These are phyloP conservation scores for Caenorhabditis sp. DNA, from an alignment of 2,888 invertebrate species.

Conservation along the genomic window DNA sequence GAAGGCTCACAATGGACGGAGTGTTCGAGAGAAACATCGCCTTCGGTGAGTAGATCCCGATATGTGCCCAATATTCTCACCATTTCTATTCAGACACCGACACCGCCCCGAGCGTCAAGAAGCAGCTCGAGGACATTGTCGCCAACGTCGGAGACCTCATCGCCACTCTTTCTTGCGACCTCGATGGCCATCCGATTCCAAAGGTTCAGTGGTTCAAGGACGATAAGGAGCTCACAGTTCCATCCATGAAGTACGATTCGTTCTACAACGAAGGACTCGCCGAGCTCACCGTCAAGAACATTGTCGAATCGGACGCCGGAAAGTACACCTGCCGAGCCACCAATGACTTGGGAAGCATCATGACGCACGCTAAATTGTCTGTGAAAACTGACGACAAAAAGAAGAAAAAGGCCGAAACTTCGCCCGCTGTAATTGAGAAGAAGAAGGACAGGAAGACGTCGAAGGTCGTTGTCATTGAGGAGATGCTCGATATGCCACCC, in stretches of 20 bases:
- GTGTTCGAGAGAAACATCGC: conserved; percentile 80
- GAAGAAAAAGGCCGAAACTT: conserved; percentile 62
- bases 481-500: conserved; percentile 65
- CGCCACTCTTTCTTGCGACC: conserved; percentile 79
- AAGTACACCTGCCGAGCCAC: conserved; percentile 88
- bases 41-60: conserved; percentile 77
- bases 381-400: conserved; percentile 59
- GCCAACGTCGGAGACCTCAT: conserved; percentile 75
- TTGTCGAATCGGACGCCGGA: conserved; percentile 88
- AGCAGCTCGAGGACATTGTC: conserved; percentile 79
- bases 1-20: conserved; percentile 79
- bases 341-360: conserved; percentile 88
- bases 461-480: conserved; percentile 52
- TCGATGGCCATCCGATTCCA: conserved; percentile 79
- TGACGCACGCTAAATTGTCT: conserved; percentile 83
- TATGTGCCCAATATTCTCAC: too few species aligned
- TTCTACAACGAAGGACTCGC: conserved; percentile 72
- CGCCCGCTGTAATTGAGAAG: conserved; percentile 59
- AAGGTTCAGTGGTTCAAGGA: conserved; percentile 76
- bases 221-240: conserved; percentile 76
- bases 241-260: conserved; percentile 78
- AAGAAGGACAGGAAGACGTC: conserved; percentile 55
- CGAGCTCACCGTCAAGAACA: conserved; percentile 83
- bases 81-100: conserved; percentile 64
- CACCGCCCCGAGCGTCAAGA: conserved; percentile 79